Conservation (phyloP, 2,888 invertebrate genomes). For the Macrophya alboannulata region DNA sequence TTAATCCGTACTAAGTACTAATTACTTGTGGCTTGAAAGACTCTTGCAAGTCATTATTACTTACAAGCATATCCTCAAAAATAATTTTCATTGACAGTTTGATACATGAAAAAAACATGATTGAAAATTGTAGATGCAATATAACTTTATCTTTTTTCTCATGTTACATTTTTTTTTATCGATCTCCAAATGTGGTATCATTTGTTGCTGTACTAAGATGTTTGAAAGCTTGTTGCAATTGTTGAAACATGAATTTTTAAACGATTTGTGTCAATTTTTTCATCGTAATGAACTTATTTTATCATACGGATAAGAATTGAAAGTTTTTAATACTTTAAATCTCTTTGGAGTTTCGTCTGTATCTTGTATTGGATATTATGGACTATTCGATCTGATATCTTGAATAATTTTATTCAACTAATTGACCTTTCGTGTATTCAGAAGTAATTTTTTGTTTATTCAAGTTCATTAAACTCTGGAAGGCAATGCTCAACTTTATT, state of each 20-base stretch:
- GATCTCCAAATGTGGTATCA: slow-evolving; percentile 16
- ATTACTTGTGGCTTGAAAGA: slow-evolving; percentile 52
- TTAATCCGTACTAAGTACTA: slow-evolving; percentile 64
- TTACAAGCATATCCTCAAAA: slow-evolving; percentile 65
- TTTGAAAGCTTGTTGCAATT: background rate
- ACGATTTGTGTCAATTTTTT: background rate
- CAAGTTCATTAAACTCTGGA: slow-evolving; percentile 58
- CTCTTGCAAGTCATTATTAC: slow-evolving; percentile 55
- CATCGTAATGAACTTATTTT: background rate
- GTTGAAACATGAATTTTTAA: background rate
- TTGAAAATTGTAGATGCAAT: slow-evolving; percentile 29
- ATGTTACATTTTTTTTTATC: background rate
- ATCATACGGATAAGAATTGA: background rate
- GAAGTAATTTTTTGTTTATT: slow-evolving; percentile 50
- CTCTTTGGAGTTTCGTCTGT: background rate
- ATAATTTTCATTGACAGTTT: slow-evolving; percentile 66
- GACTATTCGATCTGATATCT: background rate
- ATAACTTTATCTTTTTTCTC: slow-evolving; percentile 12
- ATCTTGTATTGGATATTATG: background rate
- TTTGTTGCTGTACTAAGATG: background rate
- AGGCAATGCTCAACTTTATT: slow-evolving; percentile 68
- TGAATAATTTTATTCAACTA: background rate
- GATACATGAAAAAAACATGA: slow-evolving; percentile 33
- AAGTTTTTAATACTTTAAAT: background rate
- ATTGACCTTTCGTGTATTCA: slow-evolving; percentile 29